Evolutionary conservation across 2,797 vertebrate species (phyloP).

Genomic region (Acanthornis magna): DNA sequence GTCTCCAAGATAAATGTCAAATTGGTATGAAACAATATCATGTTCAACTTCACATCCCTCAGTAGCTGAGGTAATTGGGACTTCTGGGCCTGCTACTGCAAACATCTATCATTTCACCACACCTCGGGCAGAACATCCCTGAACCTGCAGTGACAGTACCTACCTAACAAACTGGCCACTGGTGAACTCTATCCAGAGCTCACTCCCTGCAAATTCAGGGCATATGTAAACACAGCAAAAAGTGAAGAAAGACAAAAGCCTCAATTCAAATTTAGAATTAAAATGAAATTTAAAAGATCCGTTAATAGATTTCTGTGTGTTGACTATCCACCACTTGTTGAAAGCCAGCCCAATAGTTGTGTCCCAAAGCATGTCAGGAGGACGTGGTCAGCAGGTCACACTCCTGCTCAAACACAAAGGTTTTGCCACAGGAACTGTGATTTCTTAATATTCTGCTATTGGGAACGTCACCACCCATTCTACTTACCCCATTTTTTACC

Average conservation of each 20-base stretch:
- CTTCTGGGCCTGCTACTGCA: not conserved
- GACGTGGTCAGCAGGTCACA: not conserved
- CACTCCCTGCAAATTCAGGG: not conserved
- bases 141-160: rapidly evolving
- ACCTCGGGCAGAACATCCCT: not conserved
- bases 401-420: not conserved
- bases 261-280: not conserved
- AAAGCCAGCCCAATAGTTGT: not conserved
- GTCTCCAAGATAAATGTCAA: not conserved
- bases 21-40: not conserved
- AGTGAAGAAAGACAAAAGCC: not conserved
- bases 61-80: not conserved
- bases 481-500: not conserved
- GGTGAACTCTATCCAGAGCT: not conserved
- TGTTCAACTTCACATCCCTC: not conserved
- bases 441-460: not conserved
- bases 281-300: not conserved
- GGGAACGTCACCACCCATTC: not conserved
- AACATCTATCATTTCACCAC: not conserved
- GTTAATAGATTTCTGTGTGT: not conserved
- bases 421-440: not conserved
- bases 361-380: not conserved
- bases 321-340: not conserved
- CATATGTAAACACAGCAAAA: not conserved
- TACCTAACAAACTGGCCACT: not conserved